These are phyloP conservation scores for Cheilosia urbana DNA, from an alignment of 2,888 invertebrate species.

Conservation along the genomic window DNA sequence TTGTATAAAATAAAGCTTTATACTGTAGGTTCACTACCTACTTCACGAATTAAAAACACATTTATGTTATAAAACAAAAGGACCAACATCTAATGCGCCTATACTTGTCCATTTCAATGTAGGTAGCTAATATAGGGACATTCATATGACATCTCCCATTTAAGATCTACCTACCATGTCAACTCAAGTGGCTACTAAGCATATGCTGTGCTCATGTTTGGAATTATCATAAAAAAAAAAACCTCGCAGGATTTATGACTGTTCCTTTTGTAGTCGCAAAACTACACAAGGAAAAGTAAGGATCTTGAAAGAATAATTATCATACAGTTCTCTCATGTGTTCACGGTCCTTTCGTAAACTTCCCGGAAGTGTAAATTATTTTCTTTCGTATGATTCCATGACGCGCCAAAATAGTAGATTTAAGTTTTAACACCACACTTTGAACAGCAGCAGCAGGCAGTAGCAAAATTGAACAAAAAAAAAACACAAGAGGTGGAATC, in stretches of 20 bases:
- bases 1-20: too few species aligned
- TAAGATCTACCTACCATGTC: slow-evolving; percentile 38
- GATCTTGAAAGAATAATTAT: slow-evolving; percentile 38
- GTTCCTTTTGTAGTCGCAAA: slow-evolving; percentile 1
- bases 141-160: slow-evolving; percentile 52
- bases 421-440: neutral
- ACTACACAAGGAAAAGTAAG: slow-evolving; percentile 29
- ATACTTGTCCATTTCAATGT: neutral
- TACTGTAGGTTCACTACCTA: too few species aligned
- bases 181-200: slow-evolving; percentile 50
- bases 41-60: too few species aligned
- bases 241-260: slow-evolving; percentile 44
- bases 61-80: slow-evolving; percentile 14
- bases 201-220: slow-evolving; percentile 57
- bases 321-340: slow-evolving; percentile 35
- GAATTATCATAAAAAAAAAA: slow-evolving; percentile 48
- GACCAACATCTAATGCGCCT: slow-evolving; percentile 7
- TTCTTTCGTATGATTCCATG: slow-evolving; percentile 33
- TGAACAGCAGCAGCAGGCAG: slow-evolving; percentile 35
- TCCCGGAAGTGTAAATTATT: slow-evolving; percentile 55
- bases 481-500: slow-evolving; percentile 8
- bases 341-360: slow-evolving; percentile 49
- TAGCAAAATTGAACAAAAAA: neutral
- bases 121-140: neutral
- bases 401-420: slow-evolving; percentile 59